Evolutionary conservation across 2,888 invertebrate species (phyloP), one percentile per base, ranked within the genome.

Genomic region (Lypha dubia): DNA sequence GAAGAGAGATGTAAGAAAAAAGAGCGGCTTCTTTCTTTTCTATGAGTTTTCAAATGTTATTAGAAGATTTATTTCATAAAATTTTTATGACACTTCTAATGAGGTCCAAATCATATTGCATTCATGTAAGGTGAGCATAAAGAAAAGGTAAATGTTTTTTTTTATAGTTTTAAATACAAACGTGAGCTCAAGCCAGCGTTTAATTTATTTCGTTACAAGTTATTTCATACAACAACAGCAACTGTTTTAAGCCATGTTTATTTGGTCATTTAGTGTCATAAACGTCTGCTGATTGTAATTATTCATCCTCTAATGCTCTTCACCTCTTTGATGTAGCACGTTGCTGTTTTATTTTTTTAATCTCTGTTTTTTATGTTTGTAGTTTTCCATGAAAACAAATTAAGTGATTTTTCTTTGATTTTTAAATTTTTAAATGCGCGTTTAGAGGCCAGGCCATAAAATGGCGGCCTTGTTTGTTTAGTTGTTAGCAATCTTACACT

Each of bases 31-130:
- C 79, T 76, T 75, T 82, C n/a, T n/a, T 65, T 58, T 41, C 35
- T 76, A 74, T 68, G 4, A 35, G 17, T 35, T 60, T 63, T 51
- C 63, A 38, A 56, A 22, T 44, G 44, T 44, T 46, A 24, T 76
- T 76, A 24, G 46, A 62, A 73, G 35, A 46, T 76, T 63, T 38
- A 53, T 74, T 74, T 58, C 32, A 11, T 17, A 35, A 75, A 74
- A 62, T 7, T 84, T 87, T 87, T 87, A 87, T 87, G 87, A 86
- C 87, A 87, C 85, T 83, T 87, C 84, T 84, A 86, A 86, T 87
- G 86, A 87, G 85, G 79, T 81, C 79, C 81, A 56, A 80, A 62
- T 62, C 51, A 70, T 71, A 32, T 56, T 81, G 35, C 22, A 9
- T 24, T 71, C 32, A 41, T 24, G 1, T 38, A 20, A 9, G 11